phyloP scores from a whole-genome alignment of 2,113 vertebrate genomes.

The Hyaena hyaena region DNA sequence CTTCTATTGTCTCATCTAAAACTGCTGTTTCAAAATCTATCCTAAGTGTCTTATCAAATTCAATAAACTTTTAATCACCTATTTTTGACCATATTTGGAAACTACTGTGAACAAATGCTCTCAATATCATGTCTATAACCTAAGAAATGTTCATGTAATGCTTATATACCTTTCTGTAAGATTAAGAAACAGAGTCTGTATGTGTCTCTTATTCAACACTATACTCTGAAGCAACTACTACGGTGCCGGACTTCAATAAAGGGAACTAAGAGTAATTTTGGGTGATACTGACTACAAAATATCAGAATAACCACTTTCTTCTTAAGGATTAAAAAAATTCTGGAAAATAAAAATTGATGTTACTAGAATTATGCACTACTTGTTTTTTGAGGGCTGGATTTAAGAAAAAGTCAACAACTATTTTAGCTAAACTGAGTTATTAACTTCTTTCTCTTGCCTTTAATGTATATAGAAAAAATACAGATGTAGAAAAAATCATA shows the following conservation, averaged over 20 bases:
- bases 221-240: background rate
- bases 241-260: background rate
- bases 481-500: background rate
- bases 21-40: background rate
- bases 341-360: constrained; percentile 1
- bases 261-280: background rate
- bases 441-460: background rate
- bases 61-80: background rate
- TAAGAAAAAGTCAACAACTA: background rate
- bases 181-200: background rate
- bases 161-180: background rate
- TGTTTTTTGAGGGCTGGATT: background rate
- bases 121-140: background rate
- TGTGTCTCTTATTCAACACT: background rate
- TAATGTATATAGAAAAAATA: background rate
- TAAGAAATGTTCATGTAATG: background rate
- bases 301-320: background rate
- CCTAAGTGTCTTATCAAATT: background rate
- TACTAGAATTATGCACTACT: background rate
- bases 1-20: background rate
- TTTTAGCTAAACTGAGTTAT: background rate
- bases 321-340: background rate
- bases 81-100: background rate
- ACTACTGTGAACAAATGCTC: background rate
- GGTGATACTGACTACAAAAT: background rate